Evolutionary conservation across 2,113 vertebrate genomes (phyloP).

Genomic region (Orthochromis indermauri): DNA sequence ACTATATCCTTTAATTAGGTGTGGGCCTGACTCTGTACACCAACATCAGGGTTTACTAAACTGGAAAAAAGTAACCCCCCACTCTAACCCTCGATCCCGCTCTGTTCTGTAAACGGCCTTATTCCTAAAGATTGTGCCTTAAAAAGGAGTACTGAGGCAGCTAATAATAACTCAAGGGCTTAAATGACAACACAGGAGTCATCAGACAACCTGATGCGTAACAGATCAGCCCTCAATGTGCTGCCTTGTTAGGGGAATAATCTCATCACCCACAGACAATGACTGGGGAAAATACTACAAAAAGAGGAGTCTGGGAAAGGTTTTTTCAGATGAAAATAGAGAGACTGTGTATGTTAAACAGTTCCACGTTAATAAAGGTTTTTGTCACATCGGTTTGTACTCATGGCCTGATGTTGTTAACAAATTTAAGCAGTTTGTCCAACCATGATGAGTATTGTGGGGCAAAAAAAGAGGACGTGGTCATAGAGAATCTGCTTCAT

Average conservation of each 20-base stretch:
- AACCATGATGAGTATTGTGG: background rate
- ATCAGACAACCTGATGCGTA: constrained; percentile 54
- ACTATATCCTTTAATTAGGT: constrained; percentile 45
- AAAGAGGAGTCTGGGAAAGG: background rate
- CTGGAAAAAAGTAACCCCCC: constrained; percentile 51
- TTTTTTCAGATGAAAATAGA: background rate
- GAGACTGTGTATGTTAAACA: background rate
- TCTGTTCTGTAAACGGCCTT: constrained; percentile 47
- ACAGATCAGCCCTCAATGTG: constrained; percentile 39
- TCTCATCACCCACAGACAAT: constrained; percentile 32
- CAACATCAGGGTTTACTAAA: constrained; percentile 31
- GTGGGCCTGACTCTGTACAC: constrained; percentile 12
- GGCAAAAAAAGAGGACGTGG: background rate
- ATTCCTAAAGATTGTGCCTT: constrained; percentile 52
- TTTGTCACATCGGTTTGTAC: background rate
- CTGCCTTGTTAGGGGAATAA: constrained; percentile 66
- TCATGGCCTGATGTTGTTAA: background rate
- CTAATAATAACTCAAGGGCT: constrained; percentile 66
- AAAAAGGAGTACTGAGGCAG: constrained; percentile 62
- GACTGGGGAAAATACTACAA: background rate
- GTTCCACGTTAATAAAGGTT: background rate
- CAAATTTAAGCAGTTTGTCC: background rate
- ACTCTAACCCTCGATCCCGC: constrained; percentile 39
- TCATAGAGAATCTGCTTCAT: background rate
- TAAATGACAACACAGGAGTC: constrained; percentile 57